Conservation (phyloP, 2,888 invertebrate species). For the Notodonta ziczac region DNA sequence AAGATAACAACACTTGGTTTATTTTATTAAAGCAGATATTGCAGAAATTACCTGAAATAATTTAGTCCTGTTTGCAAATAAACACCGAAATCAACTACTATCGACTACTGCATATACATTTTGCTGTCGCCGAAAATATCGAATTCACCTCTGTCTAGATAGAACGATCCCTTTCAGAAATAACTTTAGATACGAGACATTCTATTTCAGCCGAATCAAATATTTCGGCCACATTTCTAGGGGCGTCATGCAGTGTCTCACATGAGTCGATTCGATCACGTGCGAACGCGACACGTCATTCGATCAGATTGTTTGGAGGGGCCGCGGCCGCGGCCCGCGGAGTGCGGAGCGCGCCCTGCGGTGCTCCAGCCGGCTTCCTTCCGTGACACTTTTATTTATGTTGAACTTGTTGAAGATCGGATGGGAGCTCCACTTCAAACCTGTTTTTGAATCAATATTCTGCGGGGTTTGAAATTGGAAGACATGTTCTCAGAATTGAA, state of each 20-base stretch:
- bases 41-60: background rate
- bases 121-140: background rate
- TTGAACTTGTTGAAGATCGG: constrained; percentile 37
- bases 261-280: constrained; percentile 28
- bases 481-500: background rate
- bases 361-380: constrained; percentile 24
- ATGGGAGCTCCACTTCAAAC: constrained; percentile 36
- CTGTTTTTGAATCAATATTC: constrained; percentile 37
- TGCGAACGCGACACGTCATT: constrained; percentile 32
- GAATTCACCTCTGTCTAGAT: background rate
- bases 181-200: constrained; percentile 4
- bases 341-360: constrained; percentile 9
- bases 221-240: constrained; percentile 5
- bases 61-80: background rate
- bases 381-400: constrained; percentile 43
- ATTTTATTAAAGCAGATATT: background rate
- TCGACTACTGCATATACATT: background rate
- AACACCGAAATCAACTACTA: background rate
- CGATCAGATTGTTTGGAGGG: constrained; percentile 16
- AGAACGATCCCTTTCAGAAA: background rate
- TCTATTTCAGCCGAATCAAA: constrained; percentile 22
- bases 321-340: background rate
- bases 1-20: background rate
- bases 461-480: constrained; percentile 13
- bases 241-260: constrained; percentile 17